These are phyloP conservation scores for Diogma glabrata DNA, from an alignment of 2,888 invertebrate species.

Conservation along the genomic window DNA sequence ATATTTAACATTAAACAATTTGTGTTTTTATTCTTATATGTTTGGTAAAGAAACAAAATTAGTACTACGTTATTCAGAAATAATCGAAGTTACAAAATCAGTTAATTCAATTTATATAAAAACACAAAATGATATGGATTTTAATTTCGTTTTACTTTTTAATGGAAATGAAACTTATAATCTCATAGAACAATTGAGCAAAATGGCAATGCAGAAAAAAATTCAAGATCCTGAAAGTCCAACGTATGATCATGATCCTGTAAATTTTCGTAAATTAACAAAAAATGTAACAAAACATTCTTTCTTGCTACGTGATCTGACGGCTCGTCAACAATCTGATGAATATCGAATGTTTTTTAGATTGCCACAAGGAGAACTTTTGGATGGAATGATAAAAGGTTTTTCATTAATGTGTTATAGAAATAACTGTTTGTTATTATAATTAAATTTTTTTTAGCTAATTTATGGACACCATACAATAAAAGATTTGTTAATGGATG, in stretches of 20 bases:
- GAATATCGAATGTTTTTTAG: conserved; percentile 74
- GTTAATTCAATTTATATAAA: conserved; percentile 79
- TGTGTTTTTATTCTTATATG: conserved; percentile 93
- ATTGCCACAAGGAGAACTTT: conserved; percentile 77
- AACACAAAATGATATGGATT: conserved; percentile 69
- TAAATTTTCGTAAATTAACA: conserved; percentile 69
- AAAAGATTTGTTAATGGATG: conserved; percentile 80
- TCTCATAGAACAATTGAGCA: conserved; percentile 89
- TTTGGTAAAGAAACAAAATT: conserved; percentile 83
- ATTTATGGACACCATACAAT: conserved; percentile 90
- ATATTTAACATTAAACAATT: conserved; percentile 90
- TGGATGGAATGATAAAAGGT: conserved; percentile 89
- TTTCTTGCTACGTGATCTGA: conserved; percentile 86
- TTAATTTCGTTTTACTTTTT: conserved; percentile 85
- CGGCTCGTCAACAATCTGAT: conserved; percentile 89
- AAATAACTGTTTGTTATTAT: not conserved
- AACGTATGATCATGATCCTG: conserved; percentile 79
- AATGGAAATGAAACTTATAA: conserved; percentile 81
- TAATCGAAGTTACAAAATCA: conserved; percentile 64
- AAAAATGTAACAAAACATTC: conserved; percentile 87
- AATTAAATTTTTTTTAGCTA: conserved; percentile 23
- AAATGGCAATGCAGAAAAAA: conserved; percentile 87
- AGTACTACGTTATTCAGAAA: conserved; percentile 65
- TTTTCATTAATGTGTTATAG: too few species aligned
- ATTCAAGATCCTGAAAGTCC: conserved; percentile 74